A percentile compares a stretch with the other conserved stretches of the same genome.
These are phyloP conservation scores for Drosophila persimilis DNA, from an alignment of 1,140 invertebrate genomes.

Conservation along the genomic window DNA sequence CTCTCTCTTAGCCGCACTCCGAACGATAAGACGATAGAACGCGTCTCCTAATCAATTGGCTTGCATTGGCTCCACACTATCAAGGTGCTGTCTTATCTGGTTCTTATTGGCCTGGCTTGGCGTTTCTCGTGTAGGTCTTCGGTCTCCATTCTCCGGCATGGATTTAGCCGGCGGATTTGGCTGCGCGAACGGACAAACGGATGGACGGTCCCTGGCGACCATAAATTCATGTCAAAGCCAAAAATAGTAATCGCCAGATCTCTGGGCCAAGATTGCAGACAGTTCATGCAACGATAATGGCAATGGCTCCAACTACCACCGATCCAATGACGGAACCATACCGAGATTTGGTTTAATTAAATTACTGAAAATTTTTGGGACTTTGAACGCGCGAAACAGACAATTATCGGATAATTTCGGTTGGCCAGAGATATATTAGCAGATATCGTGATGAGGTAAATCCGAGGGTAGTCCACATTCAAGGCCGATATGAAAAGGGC, in stretches of 20 bases:
- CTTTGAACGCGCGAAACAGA: conserved; percentile 43
- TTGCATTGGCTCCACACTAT: conserved; percentile 27
- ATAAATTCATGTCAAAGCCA: conserved; percentile 43
- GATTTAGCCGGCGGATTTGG: conserved; percentile 24
- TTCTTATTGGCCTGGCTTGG: conserved; percentile 6
- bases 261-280: conserved; percentile 20
- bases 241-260: conserved; percentile 7
- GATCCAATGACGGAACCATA: conserved; percentile 24
- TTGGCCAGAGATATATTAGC: conserved; percentile 12
- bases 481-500: conserved; percentile 7
- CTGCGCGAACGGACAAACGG: background rate
- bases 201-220: background rate
- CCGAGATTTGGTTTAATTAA: conserved; percentile 40
- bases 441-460: background rate
- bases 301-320: conserved; percentile 1
- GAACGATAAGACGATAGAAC: conserved; percentile 20
- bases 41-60: conserved; percentile 41
- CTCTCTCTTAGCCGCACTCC: conserved; percentile 4
- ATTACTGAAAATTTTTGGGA: conserved; percentile 18
- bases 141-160: conserved; percentile 1
- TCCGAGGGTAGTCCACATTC: background rate
- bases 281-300: background rate
- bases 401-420: conserved; percentile 41
- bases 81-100: conserved; percentile 44
- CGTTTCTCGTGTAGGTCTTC: no score